phyloP scores from a whole-genome alignment of 2,113 vertebrate genomes.

The Leucoraja erinaceus region DNA sequence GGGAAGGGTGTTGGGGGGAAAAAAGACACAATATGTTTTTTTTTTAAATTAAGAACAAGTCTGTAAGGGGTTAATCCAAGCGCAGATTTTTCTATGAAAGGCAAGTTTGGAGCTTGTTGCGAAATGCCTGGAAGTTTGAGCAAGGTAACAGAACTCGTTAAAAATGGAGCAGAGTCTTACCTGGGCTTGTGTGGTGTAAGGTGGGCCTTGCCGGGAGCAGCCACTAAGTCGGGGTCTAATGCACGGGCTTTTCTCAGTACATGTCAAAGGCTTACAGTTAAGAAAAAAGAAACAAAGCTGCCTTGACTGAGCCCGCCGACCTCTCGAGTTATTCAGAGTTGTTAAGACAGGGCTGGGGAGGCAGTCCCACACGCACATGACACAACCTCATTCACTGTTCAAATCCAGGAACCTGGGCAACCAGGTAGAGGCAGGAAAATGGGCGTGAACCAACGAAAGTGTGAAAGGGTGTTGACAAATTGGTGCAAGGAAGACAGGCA shows the following conservation, averaged over 20 bases:
- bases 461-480: slow-evolving; percentile 21
- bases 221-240: not conserved
- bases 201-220: not conserved
- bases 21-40: not conserved
- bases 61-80: not conserved
- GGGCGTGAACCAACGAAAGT: not conserved
- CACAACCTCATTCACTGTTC: slow-evolving; percentile 3
- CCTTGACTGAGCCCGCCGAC: not conserved
- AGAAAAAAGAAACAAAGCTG: not conserved
- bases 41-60: not conserved
- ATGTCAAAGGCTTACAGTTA: not conserved
- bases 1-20: too few species aligned
- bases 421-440: not conserved
- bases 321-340: not conserved
- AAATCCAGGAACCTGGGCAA: slow-evolving; percentile 3
- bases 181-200: not conserved
- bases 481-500: not conserved
- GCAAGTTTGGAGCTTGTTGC: not conserved
- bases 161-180: not conserved
- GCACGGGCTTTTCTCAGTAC: not conserved
- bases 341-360: not conserved
- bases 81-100: not conserved
- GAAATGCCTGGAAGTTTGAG: not conserved
- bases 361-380: slow-evolving; percentile 7
- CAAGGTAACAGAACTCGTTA: not conserved